These are phyloP conservation scores for Nettapus auritus DNA, from an alignment of 2,113 vertebrate genomes.

Conservation along the genomic window DNA sequence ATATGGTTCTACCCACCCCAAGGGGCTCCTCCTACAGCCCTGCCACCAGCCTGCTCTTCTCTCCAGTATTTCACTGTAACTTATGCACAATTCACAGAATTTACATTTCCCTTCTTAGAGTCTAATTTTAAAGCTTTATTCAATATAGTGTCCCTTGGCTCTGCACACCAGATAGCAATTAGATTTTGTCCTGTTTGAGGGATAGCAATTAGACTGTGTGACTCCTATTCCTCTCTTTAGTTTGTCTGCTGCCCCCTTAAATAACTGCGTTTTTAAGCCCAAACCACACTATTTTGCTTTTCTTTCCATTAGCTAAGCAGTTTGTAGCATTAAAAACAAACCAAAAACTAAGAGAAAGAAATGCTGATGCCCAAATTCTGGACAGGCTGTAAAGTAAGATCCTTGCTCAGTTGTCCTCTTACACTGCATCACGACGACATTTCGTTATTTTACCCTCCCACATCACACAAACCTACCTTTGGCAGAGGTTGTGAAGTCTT, in stretches of 20 bases:
- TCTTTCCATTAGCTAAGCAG: background rate
- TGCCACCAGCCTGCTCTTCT: background rate
- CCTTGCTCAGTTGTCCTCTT: background rate
- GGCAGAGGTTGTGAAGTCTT: constrained; percentile 21
- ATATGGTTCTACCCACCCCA: background rate
- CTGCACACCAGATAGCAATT: background rate
- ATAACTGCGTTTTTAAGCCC: background rate
- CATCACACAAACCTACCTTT: background rate
- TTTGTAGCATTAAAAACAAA: background rate
- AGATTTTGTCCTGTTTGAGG: background rate
- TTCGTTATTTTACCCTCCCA: background rate
- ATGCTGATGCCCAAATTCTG: background rate
- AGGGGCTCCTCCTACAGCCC: background rate
- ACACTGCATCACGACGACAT: background rate
- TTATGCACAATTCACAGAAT: background rate
- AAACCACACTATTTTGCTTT: background rate
- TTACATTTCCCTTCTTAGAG: background rate
- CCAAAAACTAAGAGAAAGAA: background rate
- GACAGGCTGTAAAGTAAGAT: background rate
- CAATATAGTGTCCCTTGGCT: background rate
- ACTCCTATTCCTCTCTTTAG: background rate
- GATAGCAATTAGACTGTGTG: background rate
- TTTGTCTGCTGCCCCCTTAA: background rate
- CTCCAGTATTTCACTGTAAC: background rate
- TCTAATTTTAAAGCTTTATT: constrained; percentile 13